Base-by-base conservation (phyloP, 2,113 vertebrate genomes). In the Galbula dea region DNA sequence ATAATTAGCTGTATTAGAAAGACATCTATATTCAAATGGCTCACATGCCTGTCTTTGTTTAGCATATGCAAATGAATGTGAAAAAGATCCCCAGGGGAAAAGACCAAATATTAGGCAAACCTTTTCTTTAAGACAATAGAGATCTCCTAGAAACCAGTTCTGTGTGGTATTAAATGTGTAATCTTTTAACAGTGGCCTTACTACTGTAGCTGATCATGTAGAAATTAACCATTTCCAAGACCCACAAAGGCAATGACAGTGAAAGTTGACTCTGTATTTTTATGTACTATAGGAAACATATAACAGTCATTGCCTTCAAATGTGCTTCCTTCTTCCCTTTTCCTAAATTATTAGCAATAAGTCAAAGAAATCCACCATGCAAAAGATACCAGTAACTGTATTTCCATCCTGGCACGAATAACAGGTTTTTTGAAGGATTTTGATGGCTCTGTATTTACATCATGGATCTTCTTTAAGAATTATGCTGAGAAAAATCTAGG, bases 401-500 rank as follows among this genome's bases (percentile, higher is more conserved):
- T 69, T 94, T 88, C 66, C 39, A 59, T 66, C 19, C 65, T 86
- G 68, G 54, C 76, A 95, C 0, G 0, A 88, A 75, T 41, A 23
- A 37, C 15, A 43, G 6, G 43, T 88, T 93, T 95, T 87, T 78
- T 37, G 29, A 91, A 92, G 78, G 54, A 71, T 81, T 94, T 82
- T 95, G 85, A 89, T 83, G 39, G 55, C 12, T 86, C 51, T 63
- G 45, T 77, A 93, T 94, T 88, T 91, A 89, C 73, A 88, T 72
- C 68, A 88, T 73, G 34, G 45, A 82, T 81, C 68, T 83, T 90
- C 74, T 86, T 88, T 23, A 94, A 68, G 52, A 85, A 94, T 93
- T 83, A 91, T 49, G 49, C 45, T 82, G 69, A 94, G 85, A 89
- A 95, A 89, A 95, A 96, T 89, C 68, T 91, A 88, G 87, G 87